Percentiles rank a stretch among this genome's conserved stretches.
phyloP scores from a whole-genome alignment of 2,888 invertebrate species.

The Ectobius pallidus region DNA sequence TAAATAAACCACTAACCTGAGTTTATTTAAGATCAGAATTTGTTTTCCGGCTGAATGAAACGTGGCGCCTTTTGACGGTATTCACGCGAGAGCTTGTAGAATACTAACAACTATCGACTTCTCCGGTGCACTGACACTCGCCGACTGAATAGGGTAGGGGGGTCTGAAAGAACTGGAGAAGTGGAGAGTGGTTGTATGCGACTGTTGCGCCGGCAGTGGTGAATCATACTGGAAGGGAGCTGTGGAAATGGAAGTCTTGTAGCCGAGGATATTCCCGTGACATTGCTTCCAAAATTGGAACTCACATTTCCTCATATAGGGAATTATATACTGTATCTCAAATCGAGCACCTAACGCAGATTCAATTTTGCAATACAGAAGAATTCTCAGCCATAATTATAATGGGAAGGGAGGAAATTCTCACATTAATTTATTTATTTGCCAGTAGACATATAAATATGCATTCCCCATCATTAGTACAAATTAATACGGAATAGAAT shows the following conservation, averaged over 20 bases:
- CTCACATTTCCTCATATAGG: too few species aligned
- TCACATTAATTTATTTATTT: too few species aligned
- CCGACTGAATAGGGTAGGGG: constrained; percentile 1
- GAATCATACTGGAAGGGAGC: neutral
- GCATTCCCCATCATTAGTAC: too few species aligned
- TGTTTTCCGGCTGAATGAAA: constrained; percentile 14
- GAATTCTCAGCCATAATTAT: too few species aligned
- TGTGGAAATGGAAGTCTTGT: neutral
- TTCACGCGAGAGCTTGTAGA: neutral
- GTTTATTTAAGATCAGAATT: neutral
- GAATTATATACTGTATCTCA: too few species aligned
- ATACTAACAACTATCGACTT: neutral
- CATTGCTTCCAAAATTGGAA: too few species aligned
- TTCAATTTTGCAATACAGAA: too few species aligned
- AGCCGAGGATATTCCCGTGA: too few species aligned
- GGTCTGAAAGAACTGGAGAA: neutral
- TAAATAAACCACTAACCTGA: constrained; percentile 22
- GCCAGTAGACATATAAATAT: too few species aligned
- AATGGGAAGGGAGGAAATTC: too few species aligned
- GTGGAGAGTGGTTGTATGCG: neutral
- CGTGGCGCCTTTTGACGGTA: constrained; percentile 7
- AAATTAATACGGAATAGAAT: too few species aligned
- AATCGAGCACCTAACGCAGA: too few species aligned
- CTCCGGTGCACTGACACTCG: constrained; percentile 13
- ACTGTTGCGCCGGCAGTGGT: constrained; percentile 7